A percentile compares a stretch with the other conserved stretches of the same genome.
Evolutionary conservation across 2,113 vertebrate genomes (phyloP).

Genomic region (Myotis yumanensis): DNA sequence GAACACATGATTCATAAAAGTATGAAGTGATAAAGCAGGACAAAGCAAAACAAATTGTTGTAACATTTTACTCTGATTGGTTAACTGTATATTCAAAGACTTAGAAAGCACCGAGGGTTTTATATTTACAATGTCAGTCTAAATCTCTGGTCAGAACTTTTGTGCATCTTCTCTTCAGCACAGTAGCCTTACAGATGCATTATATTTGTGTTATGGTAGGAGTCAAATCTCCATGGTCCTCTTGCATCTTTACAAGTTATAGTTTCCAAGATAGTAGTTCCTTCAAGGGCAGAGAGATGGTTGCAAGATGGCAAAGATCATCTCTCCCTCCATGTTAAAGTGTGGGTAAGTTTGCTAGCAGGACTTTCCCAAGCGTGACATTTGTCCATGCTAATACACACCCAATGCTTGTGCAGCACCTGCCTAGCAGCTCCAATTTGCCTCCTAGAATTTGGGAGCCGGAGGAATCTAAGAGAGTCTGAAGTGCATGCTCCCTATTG

Average conservation of each 20-base stretch:
- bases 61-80: neutral
- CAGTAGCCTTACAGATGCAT: neutral
- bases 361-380: neutral
- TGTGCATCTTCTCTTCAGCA: constrained; percentile 7
- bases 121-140: neutral
- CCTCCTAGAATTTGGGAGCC: neutral
- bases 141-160: neutral
- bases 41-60: constrained; percentile 7
- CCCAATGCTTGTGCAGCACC: neutral
- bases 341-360: neutral
- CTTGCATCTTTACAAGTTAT: neutral
- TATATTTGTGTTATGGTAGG: neutral
- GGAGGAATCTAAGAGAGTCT: neutral
- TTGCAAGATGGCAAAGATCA: neutral
- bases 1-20: neutral
- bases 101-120: neutral
- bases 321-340: neutral
- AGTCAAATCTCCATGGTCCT: neutral
- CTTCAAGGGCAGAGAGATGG: neutral
- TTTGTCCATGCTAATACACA: constrained; percentile 17
- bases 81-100: constrained; percentile 8
- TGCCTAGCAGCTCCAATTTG: neutral
- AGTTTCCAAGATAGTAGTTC: constrained; percentile 32
- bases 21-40: neutral
- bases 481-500: neutral